These are phyloP conservation scores for Passer domesticus DNA, from an alignment of 2,113 vertebrate species.

Conservation along the genomic window DNA sequence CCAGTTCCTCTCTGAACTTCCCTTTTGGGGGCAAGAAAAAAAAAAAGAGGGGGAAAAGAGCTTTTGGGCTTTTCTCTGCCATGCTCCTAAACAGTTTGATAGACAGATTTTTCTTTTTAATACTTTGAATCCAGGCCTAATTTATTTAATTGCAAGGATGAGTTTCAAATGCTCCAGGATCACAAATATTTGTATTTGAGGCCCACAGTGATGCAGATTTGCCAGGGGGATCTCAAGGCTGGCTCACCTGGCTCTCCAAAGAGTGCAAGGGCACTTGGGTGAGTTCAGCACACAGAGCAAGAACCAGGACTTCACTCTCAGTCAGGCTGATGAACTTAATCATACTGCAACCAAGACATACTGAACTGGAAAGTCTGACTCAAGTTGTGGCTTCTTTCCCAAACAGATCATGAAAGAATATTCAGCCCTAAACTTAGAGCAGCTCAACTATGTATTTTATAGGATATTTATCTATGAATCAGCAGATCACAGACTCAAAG, in stretches of 20 bases:
- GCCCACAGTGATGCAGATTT: neutral
- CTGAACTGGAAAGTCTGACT: constrained; percentile 40
- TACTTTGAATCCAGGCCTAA: neutral
- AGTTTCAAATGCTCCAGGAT: neutral
- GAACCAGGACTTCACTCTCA: neutral
- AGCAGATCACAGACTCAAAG: constrained; percentile 40
- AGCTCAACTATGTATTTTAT: constrained; percentile 41
- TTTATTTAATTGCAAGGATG: neutral
- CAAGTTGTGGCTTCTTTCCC: constrained; percentile 36
- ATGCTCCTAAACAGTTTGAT: neutral
- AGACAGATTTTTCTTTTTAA: neutral
- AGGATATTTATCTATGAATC: constrained; percentile 56
- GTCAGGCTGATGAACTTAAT: neutral
- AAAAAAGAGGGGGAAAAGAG: fast-evolving
- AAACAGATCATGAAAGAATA: constrained; percentile 51
- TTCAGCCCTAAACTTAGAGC: constrained; percentile 27
- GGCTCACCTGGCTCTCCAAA: neutral
- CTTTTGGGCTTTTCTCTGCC: neutral
- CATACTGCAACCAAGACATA: neutral
- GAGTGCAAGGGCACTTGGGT: fast-evolving
- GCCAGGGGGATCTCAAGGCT: neutral
- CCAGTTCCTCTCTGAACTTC: neutral
- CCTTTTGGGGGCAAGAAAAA: neutral
- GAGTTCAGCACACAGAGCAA: neutral
- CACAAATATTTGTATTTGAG: neutral